These are phyloP conservation scores for Tragelaphus imberbis DNA, from an alignment of 2,113 vertebrate genomes.

Conservation along the genomic window DNA sequence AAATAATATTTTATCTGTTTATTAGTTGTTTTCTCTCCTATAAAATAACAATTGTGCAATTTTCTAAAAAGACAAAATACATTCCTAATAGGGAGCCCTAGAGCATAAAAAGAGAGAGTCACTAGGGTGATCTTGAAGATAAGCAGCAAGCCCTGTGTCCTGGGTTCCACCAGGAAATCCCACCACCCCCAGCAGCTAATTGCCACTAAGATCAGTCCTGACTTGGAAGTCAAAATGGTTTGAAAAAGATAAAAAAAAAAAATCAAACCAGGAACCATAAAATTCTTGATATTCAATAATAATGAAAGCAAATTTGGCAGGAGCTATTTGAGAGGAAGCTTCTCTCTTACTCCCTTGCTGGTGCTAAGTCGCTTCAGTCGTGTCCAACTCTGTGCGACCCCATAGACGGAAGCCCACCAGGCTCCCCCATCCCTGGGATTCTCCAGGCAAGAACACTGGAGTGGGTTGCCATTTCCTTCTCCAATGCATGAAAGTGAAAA, in stretches of 20 bases:
- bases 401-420: no score
- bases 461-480: no score
- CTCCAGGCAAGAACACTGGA: no score
- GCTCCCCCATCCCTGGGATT: no score
- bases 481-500: no score
- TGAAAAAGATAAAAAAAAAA: background rate
- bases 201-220: background rate
- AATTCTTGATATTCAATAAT: background rate
- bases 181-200: background rate
- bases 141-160: background rate
- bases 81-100: background rate
- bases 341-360: background rate
- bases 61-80: background rate
- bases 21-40: background rate
- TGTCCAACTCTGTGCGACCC: no score
- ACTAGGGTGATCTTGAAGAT: background rate
- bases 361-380: no score
- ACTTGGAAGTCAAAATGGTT: background rate
- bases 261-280: background rate
- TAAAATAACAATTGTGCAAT: background rate
- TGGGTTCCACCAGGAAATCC: background rate
- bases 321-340: background rate
- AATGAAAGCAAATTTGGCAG: constrained; percentile 9
- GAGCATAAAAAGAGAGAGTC: background rate
- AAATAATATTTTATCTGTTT: background rate